Evolutionary conservation across 23 tunicate species (phyloP).

Genomic region (Halocynthia aurantium): DNA sequence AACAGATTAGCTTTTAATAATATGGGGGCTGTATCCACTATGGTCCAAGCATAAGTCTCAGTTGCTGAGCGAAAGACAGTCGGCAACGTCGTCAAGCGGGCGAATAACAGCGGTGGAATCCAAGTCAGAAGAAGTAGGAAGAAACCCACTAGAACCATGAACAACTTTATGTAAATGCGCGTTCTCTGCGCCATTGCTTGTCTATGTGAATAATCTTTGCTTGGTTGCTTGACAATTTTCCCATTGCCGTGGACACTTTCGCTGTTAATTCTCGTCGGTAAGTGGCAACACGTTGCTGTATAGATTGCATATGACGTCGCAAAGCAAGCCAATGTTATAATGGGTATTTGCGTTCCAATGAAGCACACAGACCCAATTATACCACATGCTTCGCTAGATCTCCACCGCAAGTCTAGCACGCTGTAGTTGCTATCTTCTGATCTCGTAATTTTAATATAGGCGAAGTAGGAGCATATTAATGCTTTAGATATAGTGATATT

Average conservation of each 20-base stretch:
- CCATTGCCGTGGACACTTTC: too few relatives aligned
- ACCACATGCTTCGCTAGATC: conserved; percentile 15
- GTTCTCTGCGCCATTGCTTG: background rate
- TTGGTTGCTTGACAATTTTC: too few relatives aligned
- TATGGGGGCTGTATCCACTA: background rate
- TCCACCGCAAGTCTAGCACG: conserved; percentile 7
- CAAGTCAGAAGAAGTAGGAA: background rate
- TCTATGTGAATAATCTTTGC: too few relatives aligned
- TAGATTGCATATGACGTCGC: background rate
- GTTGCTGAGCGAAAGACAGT: background rate
- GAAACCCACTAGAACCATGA: background rate
- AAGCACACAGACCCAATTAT: conserved; percentile 3
- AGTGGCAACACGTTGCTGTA: too few relatives aligned
- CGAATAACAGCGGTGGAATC: background rate
- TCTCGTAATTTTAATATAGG: conserved; percentile 17
- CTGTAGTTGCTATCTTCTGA: conserved; percentile 14
- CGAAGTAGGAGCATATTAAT: conserved; percentile 31
- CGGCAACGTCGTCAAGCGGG: background rate
- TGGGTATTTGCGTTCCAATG: conserved; percentile 8
- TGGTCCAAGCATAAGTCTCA: conserved; percentile 14
- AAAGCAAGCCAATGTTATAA: conserved; percentile 14
- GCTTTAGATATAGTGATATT: conserved; percentile 26
- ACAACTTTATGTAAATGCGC: background rate
- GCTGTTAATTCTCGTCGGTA: too few relatives aligned
- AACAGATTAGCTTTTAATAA: conserved; percentile 18